phyloP scores from a whole-genome alignment of 2,888 invertebrate genomes.

The Drosophila parthenogenetica region DNA sequence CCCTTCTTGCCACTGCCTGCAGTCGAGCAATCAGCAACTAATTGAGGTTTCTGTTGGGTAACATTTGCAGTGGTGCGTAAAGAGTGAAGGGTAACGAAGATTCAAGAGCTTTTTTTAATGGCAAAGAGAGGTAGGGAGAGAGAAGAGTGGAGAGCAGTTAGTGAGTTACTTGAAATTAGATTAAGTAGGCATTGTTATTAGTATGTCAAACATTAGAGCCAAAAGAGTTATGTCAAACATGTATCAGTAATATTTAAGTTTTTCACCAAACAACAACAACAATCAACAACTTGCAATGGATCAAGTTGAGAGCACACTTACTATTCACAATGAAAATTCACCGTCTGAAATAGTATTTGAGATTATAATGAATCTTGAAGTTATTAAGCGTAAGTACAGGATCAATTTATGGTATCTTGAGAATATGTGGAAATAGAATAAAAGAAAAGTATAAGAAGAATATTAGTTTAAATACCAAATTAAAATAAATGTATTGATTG shows the following conservation, averaged over 20 bases:
- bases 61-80: conserved; percentile 15
- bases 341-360: conserved; percentile 32
- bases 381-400: conserved; percentile 12
- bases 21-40: conserved; percentile 45
- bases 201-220: conserved; percentile 5
- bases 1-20: neutral
- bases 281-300: conserved; percentile 13
- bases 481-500: too few relatives aligned
- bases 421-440: too few relatives aligned
- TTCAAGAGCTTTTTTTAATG: neutral
- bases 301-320: neutral
- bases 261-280: neutral
- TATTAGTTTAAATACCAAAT: too few relatives aligned
- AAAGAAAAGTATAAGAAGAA: too few relatives aligned
- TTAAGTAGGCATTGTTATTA: conserved; percentile 17
- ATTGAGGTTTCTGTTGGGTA: conserved; percentile 45
- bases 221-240: conserved; percentile 13
- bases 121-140: too few relatives aligned
- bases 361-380: conserved; percentile 9
- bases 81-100: neutral
- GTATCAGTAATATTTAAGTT: neutral
- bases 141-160: neutral
- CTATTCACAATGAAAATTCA: conserved; percentile 21
- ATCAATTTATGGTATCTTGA: neutral
- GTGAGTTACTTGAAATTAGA: conserved; percentile 18